A percentile compares a stretch with the other conserved stretches of the same genome.
phyloP scores from a whole-genome alignment of 2,888 invertebrate species.

The Tetrapedia diversipes region DNA sequence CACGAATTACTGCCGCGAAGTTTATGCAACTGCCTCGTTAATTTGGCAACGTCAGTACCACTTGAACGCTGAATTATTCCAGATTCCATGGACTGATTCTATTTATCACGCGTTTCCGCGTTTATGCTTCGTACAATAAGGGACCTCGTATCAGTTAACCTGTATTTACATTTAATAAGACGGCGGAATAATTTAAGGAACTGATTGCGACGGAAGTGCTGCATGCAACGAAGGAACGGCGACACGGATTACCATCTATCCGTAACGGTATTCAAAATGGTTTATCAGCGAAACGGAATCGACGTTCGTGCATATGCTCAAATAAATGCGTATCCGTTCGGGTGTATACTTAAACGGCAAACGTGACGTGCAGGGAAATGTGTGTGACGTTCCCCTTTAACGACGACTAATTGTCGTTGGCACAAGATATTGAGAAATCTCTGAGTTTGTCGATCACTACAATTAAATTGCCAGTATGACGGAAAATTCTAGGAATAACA shows the following conservation, averaged over 20 bases:
- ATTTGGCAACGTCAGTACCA: constrained; percentile 58
- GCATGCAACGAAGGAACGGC: not conserved
- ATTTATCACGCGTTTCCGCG: constrained; percentile 39
- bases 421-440: not conserved
- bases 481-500: no score
- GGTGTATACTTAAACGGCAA: constrained; percentile 47
- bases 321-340: constrained; percentile 16
- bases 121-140: constrained; percentile 41
- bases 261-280: constrained; percentile 51
- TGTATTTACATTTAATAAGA: constrained; percentile 7
- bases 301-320: constrained; percentile 32
- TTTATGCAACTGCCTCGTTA: constrained; percentile 63
- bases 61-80: constrained; percentile 59
- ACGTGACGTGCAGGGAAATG: constrained; percentile 66
- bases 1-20: constrained; percentile 61
- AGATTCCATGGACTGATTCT: constrained; percentile 39
- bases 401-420: constrained; percentile 66
- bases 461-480: no score
- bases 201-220: not conserved
- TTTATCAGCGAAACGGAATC: constrained; percentile 74
- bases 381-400: constrained; percentile 67
- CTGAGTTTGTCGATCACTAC: not conserved
- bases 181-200: not conserved
- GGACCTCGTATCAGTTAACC: not conserved
- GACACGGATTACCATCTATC: not conserved